Evolutionary conservation across 2,888 invertebrate genomes (phyloP).

Genomic region (Heliothis peltigera): DNA sequence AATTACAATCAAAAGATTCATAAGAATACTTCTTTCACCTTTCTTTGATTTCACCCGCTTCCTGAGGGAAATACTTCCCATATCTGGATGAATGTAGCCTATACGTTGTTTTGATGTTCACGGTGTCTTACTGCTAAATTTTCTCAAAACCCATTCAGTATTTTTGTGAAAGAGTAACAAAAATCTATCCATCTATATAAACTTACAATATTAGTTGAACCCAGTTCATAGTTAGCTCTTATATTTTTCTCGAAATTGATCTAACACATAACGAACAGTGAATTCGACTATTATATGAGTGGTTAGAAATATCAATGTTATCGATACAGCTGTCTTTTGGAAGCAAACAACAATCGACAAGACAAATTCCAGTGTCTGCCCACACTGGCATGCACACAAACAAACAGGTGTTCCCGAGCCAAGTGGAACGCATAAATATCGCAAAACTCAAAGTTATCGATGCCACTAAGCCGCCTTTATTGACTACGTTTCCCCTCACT

Average conservation of each 20-base stretch:
- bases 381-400: constrained; percentile 62
- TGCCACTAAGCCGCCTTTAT: constrained; percentile 86
- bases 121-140: too few relatives aligned
- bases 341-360: constrained; percentile 47
- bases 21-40: too few relatives aligned
- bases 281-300: constrained; percentile 9
- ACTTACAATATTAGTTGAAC: too few relatives aligned
- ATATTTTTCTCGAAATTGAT: not conserved
- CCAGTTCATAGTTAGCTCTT: not conserved
- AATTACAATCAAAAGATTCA: too few relatives aligned
- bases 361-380: constrained; percentile 41
- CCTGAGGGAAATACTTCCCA: too few relatives aligned
- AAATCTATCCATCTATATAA: too few relatives aligned
- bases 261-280: not conserved
- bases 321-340: constrained; percentile 31
- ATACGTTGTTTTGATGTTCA: too few relatives aligned
- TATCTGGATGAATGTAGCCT: too few relatives aligned
- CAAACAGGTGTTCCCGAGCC: constrained; percentile 79
- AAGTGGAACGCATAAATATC: constrained; percentile 85
- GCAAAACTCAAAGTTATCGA: constrained; percentile 88
- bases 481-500: constrained; percentile 79
- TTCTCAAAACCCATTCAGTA: too few relatives aligned
- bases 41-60: too few relatives aligned
- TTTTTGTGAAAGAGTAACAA: too few relatives aligned
- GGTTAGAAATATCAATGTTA: constrained; percentile 10